Percentiles rank a stretch among this genome's conserved stretches.
Evolutionary conservation across 1,140 invertebrate species (phyloP).

Genomic region (Cydia pomonella): DNA sequence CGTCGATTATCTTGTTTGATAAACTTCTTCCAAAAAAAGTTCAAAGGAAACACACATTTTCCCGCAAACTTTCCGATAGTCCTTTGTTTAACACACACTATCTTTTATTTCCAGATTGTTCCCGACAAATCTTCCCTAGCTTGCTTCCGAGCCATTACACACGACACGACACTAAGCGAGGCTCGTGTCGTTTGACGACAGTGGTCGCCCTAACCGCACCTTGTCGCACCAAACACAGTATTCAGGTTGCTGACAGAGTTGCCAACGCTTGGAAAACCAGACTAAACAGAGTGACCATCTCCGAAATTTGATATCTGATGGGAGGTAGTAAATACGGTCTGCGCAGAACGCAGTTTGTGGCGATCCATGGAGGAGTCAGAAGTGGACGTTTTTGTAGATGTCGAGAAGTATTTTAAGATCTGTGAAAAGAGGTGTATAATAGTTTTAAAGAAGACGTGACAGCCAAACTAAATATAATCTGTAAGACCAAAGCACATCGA

Average conservation of each 20-base stretch:
- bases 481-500: too few species aligned
- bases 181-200: slow-evolving; percentile 18
- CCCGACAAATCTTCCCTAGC: slow-evolving; percentile 20
- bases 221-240: neutral
- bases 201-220: neutral
- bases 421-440: too few species aligned
- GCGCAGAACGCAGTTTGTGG: too few species aligned
- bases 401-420: too few species aligned
- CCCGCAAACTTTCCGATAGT: neutral
- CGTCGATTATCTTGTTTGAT: neutral
- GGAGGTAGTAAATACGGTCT: too few species aligned
- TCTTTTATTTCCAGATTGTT: slow-evolving; percentile 9
- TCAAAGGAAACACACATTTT: neutral
- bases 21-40: neutral
- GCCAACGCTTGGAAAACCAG: neutral
- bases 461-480: too few species aligned
- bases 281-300: too few species aligned
- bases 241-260: neutral
- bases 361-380: too few species aligned
- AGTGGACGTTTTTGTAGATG: too few species aligned
- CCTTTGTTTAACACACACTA: neutral
- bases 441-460: too few species aligned
- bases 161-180: slow-evolving; percentile 28
- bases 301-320: too few species aligned
- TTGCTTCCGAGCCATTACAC: slow-evolving; percentile 21